These are phyloP conservation scores for Cottoperca gobio DNA, from an alignment of 2,797 vertebrate species.

Conservation along the genomic window DNA sequence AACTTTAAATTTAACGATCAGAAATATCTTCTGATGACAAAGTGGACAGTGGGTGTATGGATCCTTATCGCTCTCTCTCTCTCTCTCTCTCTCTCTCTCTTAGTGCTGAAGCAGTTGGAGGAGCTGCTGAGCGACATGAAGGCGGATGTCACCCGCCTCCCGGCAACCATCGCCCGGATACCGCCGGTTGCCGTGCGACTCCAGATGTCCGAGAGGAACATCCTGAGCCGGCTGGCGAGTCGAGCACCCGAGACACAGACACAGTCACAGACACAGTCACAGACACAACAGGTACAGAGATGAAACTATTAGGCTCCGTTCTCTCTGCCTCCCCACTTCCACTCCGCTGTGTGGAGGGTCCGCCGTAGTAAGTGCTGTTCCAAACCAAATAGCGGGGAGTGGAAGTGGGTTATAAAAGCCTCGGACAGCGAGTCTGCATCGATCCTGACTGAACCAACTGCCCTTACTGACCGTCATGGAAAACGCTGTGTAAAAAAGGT, in stretches of 20 bases:
- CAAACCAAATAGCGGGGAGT: too few species aligned
- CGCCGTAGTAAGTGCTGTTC: too few species aligned
- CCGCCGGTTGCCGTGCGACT: slow-evolving; percentile 95
- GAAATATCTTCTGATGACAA: not conserved
- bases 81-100: not conserved
- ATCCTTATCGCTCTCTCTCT: not conserved
- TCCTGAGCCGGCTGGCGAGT: slow-evolving; percentile 95
- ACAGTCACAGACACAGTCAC: slow-evolving; percentile 65
- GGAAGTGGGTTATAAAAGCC: too few species aligned
- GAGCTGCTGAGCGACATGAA: slow-evolving; percentile 99
- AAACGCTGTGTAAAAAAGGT: too few species aligned
- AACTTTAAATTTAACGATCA: too few species aligned
- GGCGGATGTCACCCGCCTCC: slow-evolving; percentile 96
- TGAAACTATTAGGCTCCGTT: too few species aligned
- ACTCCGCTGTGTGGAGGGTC: too few species aligned
- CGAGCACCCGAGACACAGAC: slow-evolving; percentile 92
- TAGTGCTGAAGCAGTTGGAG: slow-evolving; percentile 98
- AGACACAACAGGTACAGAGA: slow-evolving; percentile 56
- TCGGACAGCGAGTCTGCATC: too few species aligned
- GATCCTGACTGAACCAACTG: too few species aligned
- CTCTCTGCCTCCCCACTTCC: too few species aligned
- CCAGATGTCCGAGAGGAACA: slow-evolving; percentile 98
- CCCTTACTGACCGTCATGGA: too few species aligned
- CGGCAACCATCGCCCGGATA: slow-evolving; percentile 96
- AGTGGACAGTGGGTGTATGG: not conserved